phyloP scores from a whole-genome alignment of 2,888 invertebrate species.

The Tinea trinotella region DNA sequence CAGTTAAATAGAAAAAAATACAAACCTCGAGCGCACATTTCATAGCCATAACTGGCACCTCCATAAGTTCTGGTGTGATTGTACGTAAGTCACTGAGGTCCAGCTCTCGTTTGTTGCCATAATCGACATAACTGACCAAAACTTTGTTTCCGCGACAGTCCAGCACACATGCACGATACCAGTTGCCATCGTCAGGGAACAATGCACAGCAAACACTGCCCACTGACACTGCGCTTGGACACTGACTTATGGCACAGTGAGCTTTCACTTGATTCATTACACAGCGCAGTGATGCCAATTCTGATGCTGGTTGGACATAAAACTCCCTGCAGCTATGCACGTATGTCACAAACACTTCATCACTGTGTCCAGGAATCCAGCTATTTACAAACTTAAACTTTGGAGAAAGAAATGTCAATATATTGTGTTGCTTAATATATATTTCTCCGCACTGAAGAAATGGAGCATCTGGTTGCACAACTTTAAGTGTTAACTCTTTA shows the following conservation, averaged over 20 bases:
- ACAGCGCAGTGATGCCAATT: slow-evolving; percentile 71
- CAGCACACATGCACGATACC: slow-evolving; percentile 91
- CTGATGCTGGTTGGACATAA: slow-evolving; percentile 78
- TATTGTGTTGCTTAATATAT: slow-evolving; percentile 72
- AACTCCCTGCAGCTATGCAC: slow-evolving; percentile 81
- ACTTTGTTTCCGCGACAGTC: slow-evolving; percentile 72
- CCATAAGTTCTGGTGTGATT: slow-evolving; percentile 76
- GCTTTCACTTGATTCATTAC: slow-evolving; percentile 78
- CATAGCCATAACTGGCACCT: slow-evolving; percentile 80
- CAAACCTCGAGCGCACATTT: slow-evolving; percentile 79
- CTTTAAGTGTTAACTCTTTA: slow-evolving; percentile 75
- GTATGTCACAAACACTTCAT: slow-evolving; percentile 74
- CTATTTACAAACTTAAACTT: slow-evolving; percentile 49
- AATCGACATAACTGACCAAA: slow-evolving; percentile 91
- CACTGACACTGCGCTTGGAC: slow-evolving; percentile 60
- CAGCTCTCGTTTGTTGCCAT: slow-evolving; percentile 92
- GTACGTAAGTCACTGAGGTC: slow-evolving; percentile 70
- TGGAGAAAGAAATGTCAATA: slow-evolving; percentile 69
- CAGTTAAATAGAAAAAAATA: too few species aligned
- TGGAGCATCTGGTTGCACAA: slow-evolving; percentile 78
- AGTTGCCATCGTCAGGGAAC: slow-evolving; percentile 84
- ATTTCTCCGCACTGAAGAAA: slow-evolving; percentile 83
- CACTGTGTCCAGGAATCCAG: slow-evolving; percentile 43
- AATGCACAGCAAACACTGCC: slow-evolving; percentile 84
- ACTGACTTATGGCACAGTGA: slow-evolving; percentile 67